Base-by-base conservation (phyloP, 2,797 vertebrate genomes). In the Enteromius trimaculatus region DNA sequence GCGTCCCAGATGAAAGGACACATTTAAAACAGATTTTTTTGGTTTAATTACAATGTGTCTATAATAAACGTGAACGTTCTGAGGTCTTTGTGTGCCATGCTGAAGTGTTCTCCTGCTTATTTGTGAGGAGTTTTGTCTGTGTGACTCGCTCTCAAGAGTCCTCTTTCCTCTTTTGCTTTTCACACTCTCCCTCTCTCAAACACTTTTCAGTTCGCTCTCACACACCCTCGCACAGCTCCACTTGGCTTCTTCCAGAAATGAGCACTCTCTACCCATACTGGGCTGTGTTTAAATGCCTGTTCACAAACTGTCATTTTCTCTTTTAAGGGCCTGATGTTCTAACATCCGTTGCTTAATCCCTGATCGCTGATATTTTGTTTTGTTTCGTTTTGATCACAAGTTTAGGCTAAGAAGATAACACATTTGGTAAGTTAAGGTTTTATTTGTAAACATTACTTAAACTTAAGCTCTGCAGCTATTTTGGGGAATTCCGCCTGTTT, bases 51-150 rank as follows among this genome's bases (percentile, higher is more conserved):
- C 21, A 44, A 2, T 77, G 29, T 5, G 34, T 39, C 37, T 8
- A 4, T 66, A 55, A 76, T 65, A 34, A 37, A 70, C n/a, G 51
- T 13, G 19, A 60, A 31, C 0, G 0, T 51, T 60, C 19, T 9
- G 8, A 70, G 51, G 75, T 62, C 74, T 78, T 77, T 8, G 65
- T 23, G 62, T 74, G 69, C 13, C 10, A 39, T 17, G 58, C 37
- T 83, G 65, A 70, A 83, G 81, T 77, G 47, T 37, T 60, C 39
- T 84, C 29, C 14, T 39, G 53, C 70, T 77, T 69, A 66, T 60
- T 74, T 78, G 66, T 78, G n/a, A 78, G 6, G 42, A 69, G 21
- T 42, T 82, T 65, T n/a, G 53, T 65, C 69, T 68, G 21, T 29
- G 19, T 29, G 23, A 55, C 44, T 58, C 44, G 17, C 74, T 84